These are phyloP conservation scores for Xanthia togata DNA, from an alignment of 2,888 invertebrate genomes.

Conservation along the genomic window DNA sequence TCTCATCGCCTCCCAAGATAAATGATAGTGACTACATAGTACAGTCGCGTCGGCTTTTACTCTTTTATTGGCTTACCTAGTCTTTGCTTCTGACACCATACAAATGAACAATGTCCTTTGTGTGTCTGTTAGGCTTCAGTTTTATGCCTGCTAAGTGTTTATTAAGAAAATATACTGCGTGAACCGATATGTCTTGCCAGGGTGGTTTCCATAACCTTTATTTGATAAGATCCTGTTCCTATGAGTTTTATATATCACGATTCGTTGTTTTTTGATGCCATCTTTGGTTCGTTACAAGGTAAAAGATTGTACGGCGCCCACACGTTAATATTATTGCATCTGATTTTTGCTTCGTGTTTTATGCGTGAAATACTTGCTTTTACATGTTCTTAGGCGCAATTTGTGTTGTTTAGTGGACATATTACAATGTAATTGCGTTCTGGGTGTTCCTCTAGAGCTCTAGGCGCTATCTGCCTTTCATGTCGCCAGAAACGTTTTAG, in stretches of 20 bases:
- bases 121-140: slow-evolving; percentile 77
- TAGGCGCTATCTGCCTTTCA: slow-evolving; percentile 31
- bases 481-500: slow-evolving; percentile 46
- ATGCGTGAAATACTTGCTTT: slow-evolving; percentile 72
- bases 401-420: slow-evolving; percentile 64
- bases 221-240: slow-evolving; percentile 74
- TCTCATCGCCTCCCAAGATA: slow-evolving; percentile 71
- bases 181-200: slow-evolving; percentile 57
- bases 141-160: slow-evolving; percentile 65
- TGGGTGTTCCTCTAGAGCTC: slow-evolving; percentile 53
- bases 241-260: slow-evolving; percentile 72
- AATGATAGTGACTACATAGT: slow-evolving; percentile 65
- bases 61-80: slow-evolving; percentile 70
- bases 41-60: slow-evolving; percentile 63
- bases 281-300: slow-evolving; percentile 71
- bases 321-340: slow-evolving; percentile 73
- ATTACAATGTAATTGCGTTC: slow-evolving; percentile 62
- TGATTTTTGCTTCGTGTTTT: slow-evolving; percentile 72
- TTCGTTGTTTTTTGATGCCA: slow-evolving; percentile 73
- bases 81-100: slow-evolving; percentile 76
- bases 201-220: slow-evolving; percentile 75
- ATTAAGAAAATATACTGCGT: slow-evolving; percentile 67
- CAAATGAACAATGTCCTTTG: slow-evolving; percentile 86
- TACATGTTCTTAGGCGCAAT: slow-evolving; percentile 71
- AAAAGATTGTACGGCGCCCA: slow-evolving; percentile 78